Evolutionary conservation across 2,888 invertebrate genomes (phyloP).

Genomic region (Agrotis ipsilon): DNA sequence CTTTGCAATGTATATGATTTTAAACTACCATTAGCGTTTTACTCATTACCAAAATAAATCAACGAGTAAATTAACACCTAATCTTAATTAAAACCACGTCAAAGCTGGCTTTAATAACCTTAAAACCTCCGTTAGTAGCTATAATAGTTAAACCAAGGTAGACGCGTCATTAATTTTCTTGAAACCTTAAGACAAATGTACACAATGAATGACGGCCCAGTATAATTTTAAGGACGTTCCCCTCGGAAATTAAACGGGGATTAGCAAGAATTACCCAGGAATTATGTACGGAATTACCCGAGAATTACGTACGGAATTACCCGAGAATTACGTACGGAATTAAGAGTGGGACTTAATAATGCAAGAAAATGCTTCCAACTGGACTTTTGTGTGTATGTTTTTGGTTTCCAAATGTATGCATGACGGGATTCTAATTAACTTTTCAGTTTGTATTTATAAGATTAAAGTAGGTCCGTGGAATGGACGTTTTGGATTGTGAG

Average conservation of each 20-base stretch:
- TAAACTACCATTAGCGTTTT: too few relatives aligned
- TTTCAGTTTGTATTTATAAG: conserved; percentile 27
- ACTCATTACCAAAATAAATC: too few relatives aligned
- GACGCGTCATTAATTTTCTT: conserved; percentile 40
- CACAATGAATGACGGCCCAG: conserved; percentile 37
- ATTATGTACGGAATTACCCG: conserved; percentile 38
- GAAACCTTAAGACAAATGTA: conserved; percentile 38
- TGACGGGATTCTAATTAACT: conserved; percentile 22
- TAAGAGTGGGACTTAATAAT: conserved; percentile 62
- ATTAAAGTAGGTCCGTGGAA: conserved; percentile 7
- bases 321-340: conserved; percentile 34
- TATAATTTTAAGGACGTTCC: conserved; percentile 46
- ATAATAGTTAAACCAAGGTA: neutral
- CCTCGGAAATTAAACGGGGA: conserved; percentile 58
- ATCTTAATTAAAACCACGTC: conserved; percentile 3
- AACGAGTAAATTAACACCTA: too few relatives aligned
- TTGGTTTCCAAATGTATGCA: conserved; percentile 47
- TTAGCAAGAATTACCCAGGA: conserved; percentile 46
- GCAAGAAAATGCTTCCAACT: conserved; percentile 51
- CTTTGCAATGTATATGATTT: too few relatives aligned
- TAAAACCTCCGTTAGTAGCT: conserved; percentile 2
- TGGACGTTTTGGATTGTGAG: neutral
- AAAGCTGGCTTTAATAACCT: conserved; percentile 8
- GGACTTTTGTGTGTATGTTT: conserved; percentile 43
- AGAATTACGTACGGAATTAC: conserved; percentile 40